Evolutionary conservation across 1,140 invertebrate genomes (phyloP).

Genomic region (Babylonia areolata): DNA sequence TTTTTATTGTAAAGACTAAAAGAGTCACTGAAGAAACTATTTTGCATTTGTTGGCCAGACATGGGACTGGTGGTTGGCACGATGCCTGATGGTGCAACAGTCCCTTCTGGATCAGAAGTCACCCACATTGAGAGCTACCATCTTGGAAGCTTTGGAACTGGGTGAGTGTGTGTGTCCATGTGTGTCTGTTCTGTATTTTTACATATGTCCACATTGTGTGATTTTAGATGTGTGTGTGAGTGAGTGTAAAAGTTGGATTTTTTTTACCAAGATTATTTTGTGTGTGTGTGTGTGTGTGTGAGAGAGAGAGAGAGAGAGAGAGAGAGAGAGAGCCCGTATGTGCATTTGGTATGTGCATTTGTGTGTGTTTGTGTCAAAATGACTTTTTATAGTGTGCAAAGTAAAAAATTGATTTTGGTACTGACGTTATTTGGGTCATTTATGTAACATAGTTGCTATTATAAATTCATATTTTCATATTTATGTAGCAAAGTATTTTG

Average conservation of each 20-base stretch:
- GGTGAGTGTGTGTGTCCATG: constrained; percentile 67
- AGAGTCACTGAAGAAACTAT: too few relatives aligned
- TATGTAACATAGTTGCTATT: background rate
- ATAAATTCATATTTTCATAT: background rate
- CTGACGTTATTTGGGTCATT: background rate
- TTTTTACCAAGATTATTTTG: background rate
- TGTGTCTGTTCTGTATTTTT: background rate
- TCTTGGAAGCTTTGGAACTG: constrained; percentile 80
- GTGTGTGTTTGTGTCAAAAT: background rate
- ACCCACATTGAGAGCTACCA: constrained; percentile 80
- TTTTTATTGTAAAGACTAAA: too few relatives aligned
- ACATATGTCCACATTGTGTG: too few relatives aligned
- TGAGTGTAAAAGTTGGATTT: background rate
- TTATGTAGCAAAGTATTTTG: background rate
- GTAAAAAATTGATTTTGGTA: background rate
- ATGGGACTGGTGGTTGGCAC: constrained; percentile 84
- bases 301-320: background rate
- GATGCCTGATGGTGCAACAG: constrained; percentile 85
- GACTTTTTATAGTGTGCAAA: background rate
- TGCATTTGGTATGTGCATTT: background rate
- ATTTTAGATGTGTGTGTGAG: background rate
- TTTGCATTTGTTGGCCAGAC: constrained; percentile 70
- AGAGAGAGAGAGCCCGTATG: background rate
- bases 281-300: background rate
- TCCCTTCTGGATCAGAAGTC: constrained; percentile 84